Conservation (phyloP, 2,797 vertebrate genomes). For the Sebastes goodei region DNA sequence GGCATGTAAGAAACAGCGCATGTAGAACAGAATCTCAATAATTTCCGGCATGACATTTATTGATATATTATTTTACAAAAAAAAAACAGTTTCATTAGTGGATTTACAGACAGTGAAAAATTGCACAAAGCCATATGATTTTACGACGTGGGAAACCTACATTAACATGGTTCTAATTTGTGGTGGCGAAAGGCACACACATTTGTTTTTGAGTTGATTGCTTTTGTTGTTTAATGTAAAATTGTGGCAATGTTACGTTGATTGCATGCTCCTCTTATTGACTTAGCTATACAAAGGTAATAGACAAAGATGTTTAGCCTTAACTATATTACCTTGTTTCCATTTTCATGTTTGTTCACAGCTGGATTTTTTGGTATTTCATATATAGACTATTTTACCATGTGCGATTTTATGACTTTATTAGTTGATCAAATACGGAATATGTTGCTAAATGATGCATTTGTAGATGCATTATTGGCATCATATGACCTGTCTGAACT, state of each 20-base stretch:
- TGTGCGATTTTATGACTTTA: constrained; percentile 75
- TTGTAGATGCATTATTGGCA: constrained; percentile 60
- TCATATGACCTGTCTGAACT: constrained; percentile 59
- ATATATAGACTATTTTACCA: constrained; percentile 79
- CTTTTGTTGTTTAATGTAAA: constrained; percentile 85
- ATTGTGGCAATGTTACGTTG: constrained; percentile 86
- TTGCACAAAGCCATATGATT: constrained; percentile 84
- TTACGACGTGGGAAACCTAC: constrained; percentile 65
- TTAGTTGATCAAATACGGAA: constrained; percentile 71
- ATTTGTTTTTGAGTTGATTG: constrained; percentile 80
- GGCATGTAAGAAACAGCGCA: constrained; percentile 93
- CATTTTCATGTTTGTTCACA: constrained; percentile 81
- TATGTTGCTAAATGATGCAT: constrained; percentile 68
- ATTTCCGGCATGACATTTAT: constrained; percentile 93
- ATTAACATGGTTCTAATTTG: constrained; percentile 81
- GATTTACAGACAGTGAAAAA: constrained; percentile 73
- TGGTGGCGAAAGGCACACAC: constrained; percentile 73
- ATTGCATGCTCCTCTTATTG: constrained; percentile 91
- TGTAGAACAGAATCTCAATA: constrained; percentile 89
- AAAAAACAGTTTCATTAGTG: constrained; percentile 82
- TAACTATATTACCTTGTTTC: constrained; percentile 89
- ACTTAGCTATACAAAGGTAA: constrained; percentile 87
- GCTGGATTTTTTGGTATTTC: constrained; percentile 83
- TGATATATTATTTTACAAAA: constrained; percentile 89
- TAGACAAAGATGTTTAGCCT: constrained; percentile 88